These are phyloP conservation scores for Abscondita cerata DNA, from an alignment of 2,888 invertebrate genomes.

Conservation along the genomic window DNA sequence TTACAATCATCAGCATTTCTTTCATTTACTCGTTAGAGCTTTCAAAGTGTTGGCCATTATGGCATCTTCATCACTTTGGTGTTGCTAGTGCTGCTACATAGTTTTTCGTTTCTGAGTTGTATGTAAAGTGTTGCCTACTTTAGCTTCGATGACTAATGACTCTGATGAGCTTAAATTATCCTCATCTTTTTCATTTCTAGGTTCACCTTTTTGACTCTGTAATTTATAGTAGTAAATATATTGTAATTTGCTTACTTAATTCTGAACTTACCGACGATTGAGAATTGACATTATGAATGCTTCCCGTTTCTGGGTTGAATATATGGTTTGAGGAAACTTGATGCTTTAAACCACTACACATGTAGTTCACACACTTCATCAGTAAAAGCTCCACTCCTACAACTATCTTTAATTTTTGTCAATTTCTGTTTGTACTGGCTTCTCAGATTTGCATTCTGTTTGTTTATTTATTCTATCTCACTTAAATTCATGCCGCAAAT, in stretches of 20 bases:
- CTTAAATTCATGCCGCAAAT: too few species aligned
- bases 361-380: slow-evolving; percentile 1
- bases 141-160: background rate
- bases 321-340: background rate
- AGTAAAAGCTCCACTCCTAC: background rate
- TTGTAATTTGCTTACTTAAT: background rate
- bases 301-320: slow-evolving; percentile 1
- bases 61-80: background rate
- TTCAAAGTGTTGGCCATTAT: background rate
- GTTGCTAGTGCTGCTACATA: background rate
- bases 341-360: slow-evolving; percentile 7
- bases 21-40: background rate
- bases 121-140: background rate
- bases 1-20: background rate
- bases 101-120: background rate
- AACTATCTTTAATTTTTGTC: background rate
- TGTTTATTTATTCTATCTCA: background rate
- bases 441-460: background rate
- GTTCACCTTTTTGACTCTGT: background rate
- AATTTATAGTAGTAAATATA: background rate
- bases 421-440: background rate
- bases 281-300: background rate
- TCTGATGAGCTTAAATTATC: too few species aligned
- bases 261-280: background rate
- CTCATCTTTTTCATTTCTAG: background rate